These are phyloP conservation scores for Agapetus fuscipes DNA, from an alignment of 2,888 invertebrate genomes.

Conservation along the genomic window DNA sequence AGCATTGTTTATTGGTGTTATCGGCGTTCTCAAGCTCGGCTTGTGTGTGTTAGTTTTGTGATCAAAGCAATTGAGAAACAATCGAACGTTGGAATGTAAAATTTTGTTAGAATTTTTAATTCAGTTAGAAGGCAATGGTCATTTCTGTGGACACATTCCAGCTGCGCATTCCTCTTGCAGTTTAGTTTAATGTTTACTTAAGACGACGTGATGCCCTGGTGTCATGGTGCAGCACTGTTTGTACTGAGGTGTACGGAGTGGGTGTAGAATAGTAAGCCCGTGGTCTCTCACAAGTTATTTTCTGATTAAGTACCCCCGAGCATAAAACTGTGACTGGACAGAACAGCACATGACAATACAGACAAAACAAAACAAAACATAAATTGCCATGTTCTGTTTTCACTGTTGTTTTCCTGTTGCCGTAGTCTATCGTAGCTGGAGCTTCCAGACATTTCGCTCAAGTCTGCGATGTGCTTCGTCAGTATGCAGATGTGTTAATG, in stretches of 20 bases:
- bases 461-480: too few species aligned
- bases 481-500: too few species aligned
- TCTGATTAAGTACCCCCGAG: too few species aligned
- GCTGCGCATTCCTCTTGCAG: conserved; percentile 4
- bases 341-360: too few species aligned
- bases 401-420: too few species aligned
- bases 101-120: background rate
- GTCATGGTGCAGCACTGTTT: background rate
- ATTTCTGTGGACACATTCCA: background rate
- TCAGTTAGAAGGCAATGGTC: background rate
- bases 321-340: too few species aligned
- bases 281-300: background rate
- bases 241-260: background rate
- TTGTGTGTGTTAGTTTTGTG: background rate
- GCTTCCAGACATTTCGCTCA: too few species aligned
- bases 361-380: too few species aligned
- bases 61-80: background rate
- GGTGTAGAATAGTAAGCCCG: background rate
- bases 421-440: too few species aligned
- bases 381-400: too few species aligned
- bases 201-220: background rate
- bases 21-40: too few species aligned
- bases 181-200: conserved; percentile 1
- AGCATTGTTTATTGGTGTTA: too few species aligned
- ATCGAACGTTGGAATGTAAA: background rate